Evolutionary conservation across 2,113 vertebrate genomes (phyloP).

Genomic region (Hydrochoerus hydrochaeris): DNA sequence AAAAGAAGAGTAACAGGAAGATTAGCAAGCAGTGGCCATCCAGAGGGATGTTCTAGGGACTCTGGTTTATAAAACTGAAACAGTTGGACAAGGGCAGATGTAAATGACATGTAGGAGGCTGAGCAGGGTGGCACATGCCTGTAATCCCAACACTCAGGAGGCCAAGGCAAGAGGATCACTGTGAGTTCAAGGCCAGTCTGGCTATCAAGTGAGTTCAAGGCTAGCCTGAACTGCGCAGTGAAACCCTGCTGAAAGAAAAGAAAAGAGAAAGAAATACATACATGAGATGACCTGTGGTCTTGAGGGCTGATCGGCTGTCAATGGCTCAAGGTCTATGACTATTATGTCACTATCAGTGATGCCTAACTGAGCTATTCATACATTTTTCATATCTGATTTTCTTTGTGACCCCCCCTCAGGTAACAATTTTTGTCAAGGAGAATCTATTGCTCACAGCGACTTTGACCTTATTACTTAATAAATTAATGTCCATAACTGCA

Average conservation of each 20-base stretch:
- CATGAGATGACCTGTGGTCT: not conserved
- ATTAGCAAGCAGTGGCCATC: not conserved
- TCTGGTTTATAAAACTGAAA: conserved; percentile 27
- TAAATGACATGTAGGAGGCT: not conserved
- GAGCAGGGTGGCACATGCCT: not conserved
- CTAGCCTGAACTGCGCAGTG: not conserved
- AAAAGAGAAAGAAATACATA: not conserved
- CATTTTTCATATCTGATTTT: conserved; percentile 56
- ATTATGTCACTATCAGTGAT: not conserved
- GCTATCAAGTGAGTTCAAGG: not conserved
- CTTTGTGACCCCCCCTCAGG: conserved; percentile 46
- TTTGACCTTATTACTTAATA: conserved; percentile 60
- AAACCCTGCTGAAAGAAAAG: too few relatives aligned
- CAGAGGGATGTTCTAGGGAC: not conserved
- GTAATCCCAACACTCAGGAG: too few relatives aligned
- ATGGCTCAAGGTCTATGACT: not conserved
- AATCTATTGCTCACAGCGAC: conserved; percentile 27
- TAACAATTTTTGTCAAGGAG: conserved; percentile 54
- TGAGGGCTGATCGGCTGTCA: not conserved
- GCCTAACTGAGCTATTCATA: conserved; percentile 20
- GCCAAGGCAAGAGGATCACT: not conserved
- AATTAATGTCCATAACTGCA: conserved; percentile 33
- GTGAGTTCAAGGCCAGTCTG: not conserved
- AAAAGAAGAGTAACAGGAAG: not conserved
- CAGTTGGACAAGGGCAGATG: not conserved